phyloP scores from a whole-genome alignment of 2,888 invertebrate genomes.

The Ametastegia equiseti region DNA sequence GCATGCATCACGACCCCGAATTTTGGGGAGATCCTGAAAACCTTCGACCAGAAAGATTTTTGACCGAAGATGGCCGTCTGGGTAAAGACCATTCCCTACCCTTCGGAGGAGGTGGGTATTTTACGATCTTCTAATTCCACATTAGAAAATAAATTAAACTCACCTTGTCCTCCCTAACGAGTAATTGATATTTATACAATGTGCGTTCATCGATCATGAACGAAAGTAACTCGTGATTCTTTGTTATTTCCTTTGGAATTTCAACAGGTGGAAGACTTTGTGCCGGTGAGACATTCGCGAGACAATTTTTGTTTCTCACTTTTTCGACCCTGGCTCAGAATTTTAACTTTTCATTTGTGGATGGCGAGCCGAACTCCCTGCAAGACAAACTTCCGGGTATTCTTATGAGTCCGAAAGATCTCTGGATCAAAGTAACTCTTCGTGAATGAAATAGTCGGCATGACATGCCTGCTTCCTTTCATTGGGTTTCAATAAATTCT shows the following conservation, averaged over 20 bases:
- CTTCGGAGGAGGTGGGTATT: constrained; percentile 81
- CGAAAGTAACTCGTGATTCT: neutral
- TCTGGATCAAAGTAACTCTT: constrained; percentile 79
- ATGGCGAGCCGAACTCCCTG: constrained; percentile 76
- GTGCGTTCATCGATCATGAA: neutral
- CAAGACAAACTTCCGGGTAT: constrained; percentile 76
- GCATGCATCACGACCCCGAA: constrained; percentile 79
- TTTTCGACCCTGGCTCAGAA: constrained; percentile 81
- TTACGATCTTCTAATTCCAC: neutral
- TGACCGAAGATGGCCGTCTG: constrained; percentile 78
- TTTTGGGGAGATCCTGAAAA: constrained; percentile 83
- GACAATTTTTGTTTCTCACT: constrained; percentile 82
- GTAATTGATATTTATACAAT: neutral
- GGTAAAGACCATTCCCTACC: constrained; percentile 80
- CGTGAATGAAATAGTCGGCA: constrained; percentile 61
- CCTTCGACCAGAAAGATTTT: constrained; percentile 83
- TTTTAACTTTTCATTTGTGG: constrained; percentile 79
- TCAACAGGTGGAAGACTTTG: constrained; percentile 82
- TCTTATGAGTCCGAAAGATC: constrained; percentile 79
- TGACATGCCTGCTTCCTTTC: too few species aligned
- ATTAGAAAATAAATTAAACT: neutral
- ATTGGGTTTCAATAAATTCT: too few species aligned
- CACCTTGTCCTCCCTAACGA: neutral
- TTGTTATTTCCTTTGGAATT: neutral
- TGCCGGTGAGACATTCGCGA: constrained; percentile 84